Percentiles rank a stretch among this genome's conserved stretches.
Conservation (phyloP, 2,113 vertebrate species). For the Copsychus sechellarum region DNA sequence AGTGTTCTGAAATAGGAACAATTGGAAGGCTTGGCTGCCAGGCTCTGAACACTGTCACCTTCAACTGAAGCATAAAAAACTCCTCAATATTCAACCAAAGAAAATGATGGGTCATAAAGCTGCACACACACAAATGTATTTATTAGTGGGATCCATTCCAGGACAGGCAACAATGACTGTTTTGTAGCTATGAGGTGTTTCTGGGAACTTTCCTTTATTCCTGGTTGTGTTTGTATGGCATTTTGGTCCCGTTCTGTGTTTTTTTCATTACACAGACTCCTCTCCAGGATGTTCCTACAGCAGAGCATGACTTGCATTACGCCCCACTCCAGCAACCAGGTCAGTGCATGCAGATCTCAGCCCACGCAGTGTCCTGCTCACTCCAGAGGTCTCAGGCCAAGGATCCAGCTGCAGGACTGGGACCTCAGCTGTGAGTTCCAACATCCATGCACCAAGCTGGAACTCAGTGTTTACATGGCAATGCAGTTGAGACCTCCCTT, state of each 20-base stretch:
- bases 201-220: slow-evolving; percentile 20
- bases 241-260: not conserved
- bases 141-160: not conserved
- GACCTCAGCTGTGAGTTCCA: not conserved
- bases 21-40: not conserved
- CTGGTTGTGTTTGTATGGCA: not conserved
- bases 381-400: not conserved
- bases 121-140: not conserved
- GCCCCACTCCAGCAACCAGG: not conserved
- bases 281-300: not conserved
- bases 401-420: not conserved
- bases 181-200: not conserved
- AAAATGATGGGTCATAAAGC: not conserved
- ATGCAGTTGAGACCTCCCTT: not conserved
- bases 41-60: not conserved
- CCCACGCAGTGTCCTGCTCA: not conserved
- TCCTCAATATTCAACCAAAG: not conserved
- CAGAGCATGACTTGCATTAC: not conserved
- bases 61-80: not conserved
- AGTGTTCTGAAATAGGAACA: not conserved
- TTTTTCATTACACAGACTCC: not conserved
- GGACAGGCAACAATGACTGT: not conserved
- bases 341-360: not conserved
- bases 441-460: not conserved
- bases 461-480: not conserved